Evolutionary conservation across 1,140 invertebrate species (phyloP).

Genomic region (Trichomalopsis sarcophagae): DNA sequence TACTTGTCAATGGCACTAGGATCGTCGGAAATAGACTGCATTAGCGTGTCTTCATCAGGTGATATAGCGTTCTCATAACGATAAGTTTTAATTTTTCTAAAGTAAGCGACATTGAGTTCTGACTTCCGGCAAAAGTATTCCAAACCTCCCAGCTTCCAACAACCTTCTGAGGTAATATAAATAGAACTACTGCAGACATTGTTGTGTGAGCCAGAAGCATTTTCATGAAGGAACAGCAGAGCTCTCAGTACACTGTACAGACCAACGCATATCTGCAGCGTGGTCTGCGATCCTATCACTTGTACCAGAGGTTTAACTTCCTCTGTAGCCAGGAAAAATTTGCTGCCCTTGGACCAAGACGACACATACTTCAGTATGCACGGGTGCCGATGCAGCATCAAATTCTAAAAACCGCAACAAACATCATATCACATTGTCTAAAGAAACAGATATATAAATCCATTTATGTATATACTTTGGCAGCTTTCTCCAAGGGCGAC

Average conservation of each 20-base stretch:
- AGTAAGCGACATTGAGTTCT: slow-evolving; percentile 80
- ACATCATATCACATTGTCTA: not conserved
- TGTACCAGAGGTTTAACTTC: slow-evolving; percentile 82
- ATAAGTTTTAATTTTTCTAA: slow-evolving; percentile 81
- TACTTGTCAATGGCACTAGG: slow-evolving; percentile 83
- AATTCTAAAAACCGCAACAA: slow-evolving; percentile 79
- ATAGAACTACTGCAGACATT: slow-evolving; percentile 87
- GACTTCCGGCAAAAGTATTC: slow-evolving; percentile 84
- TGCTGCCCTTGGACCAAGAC: slow-evolving; percentile 85
- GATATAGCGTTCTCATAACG: slow-evolving; percentile 83
- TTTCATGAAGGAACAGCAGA: slow-evolving; percentile 87
- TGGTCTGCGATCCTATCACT: slow-evolving; percentile 78
- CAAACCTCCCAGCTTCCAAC: slow-evolving; percentile 88
- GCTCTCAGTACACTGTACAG: slow-evolving; percentile 84
- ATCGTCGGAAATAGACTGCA: slow-evolving; percentile 64
- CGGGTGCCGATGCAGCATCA: slow-evolving; percentile 87
- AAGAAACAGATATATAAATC: slow-evolving; percentile 21
- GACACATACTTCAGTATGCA: slow-evolving; percentile 86
- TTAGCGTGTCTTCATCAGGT: slow-evolving; percentile 80
- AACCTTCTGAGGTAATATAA: slow-evolving; percentile 86
- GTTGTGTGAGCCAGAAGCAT: slow-evolving; percentile 85
- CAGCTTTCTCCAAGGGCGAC: slow-evolving; percentile 82
- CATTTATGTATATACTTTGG: slow-evolving; percentile 75
- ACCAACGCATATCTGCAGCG: slow-evolving; percentile 86
- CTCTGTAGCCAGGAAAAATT: slow-evolving; percentile 85